phyloP scores from a whole-genome alignment of 2,113 vertebrate species.

The pig (Sus scrofa) region DNA sequence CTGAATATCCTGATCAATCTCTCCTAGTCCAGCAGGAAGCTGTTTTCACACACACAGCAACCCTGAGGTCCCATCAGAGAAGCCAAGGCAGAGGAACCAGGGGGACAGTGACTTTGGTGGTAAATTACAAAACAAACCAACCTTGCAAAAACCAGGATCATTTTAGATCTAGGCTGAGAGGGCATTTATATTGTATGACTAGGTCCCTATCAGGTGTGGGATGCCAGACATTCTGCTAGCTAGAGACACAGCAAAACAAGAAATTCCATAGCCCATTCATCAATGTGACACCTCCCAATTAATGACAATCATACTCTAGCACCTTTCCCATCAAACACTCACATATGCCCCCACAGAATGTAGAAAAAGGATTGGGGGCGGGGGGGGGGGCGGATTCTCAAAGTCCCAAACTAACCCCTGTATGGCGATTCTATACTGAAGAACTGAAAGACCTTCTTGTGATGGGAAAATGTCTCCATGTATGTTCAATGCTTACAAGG shows the following conservation, averaged over 20 bases:
- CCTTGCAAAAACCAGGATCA: background rate
- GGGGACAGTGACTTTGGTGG: background rate
- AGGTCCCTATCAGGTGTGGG: background rate
- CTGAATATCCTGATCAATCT: background rate
- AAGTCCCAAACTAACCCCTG: background rate
- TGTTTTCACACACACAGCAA: too few relatives aligned
- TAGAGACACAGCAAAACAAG: background rate
- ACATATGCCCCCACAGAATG: background rate
- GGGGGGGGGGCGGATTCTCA: background rate
- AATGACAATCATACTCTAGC: background rate
- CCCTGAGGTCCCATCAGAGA: background rate
- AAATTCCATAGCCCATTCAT: background rate
- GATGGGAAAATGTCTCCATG: background rate
- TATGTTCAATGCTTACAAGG: background rate
- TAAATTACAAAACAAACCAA: background rate
- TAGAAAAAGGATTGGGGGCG: background rate
- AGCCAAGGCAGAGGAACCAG: background rate
- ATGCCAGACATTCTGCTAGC: background rate
- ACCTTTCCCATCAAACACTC: background rate
- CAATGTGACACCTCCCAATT: background rate
- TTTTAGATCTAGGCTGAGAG: background rate
- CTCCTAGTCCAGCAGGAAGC: background rate
- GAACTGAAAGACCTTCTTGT: background rate
- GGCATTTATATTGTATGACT: background rate
- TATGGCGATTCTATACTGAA: background rate